Evolutionary conservation across 2,888 invertebrate genomes (phyloP), one percentile per base, ranked within the genome.

Genomic region (Melanargia galathea): DNA sequence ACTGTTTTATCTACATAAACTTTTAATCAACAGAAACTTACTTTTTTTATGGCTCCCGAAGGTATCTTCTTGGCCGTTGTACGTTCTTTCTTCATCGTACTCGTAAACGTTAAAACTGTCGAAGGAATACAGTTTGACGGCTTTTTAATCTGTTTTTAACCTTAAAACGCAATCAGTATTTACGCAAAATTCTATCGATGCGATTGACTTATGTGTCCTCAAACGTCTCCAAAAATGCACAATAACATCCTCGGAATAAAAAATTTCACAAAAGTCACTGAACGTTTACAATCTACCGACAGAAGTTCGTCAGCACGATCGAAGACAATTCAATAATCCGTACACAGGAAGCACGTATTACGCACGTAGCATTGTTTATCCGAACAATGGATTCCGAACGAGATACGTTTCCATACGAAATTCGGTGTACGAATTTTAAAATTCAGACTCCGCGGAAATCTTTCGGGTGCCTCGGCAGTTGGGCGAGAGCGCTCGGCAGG

Each of bases 51-150:
- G 79, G 70, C 85, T 81, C 64, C 83, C 84, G 77, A 88, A 90
- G 66, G 78, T 87, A 76, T 90, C 90, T 68, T 90, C 90, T 70
- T 86, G 87, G 62, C 83, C 84, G 71, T 86, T 86, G 80, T 79
- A 90, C 73, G 82, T 78, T 69, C 82, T 78, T 68, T 90, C 91
- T 69, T 86, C 90, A 80, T 90, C 91, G 73, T 90, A 91, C 82
- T 90, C 90, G 74, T 90, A 91, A 71, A 84, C 89, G 82, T 91
- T 88, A 80, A 91, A 91, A 81, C 86, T 90, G 74, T 91, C 90
- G 81, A 91, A 88, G 81, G 91, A 91, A 91, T 90, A 91, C 91
- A 91, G 91, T 85, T 90, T 91, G 91, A 73, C 84, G 84, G 80
- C 79, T 87, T 87, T 80, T 72, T 67, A 20, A 33, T 26, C 35